phyloP scores from a whole-genome alignment of 2,888 invertebrate species.

The Polydrusus cervinus region DNA sequence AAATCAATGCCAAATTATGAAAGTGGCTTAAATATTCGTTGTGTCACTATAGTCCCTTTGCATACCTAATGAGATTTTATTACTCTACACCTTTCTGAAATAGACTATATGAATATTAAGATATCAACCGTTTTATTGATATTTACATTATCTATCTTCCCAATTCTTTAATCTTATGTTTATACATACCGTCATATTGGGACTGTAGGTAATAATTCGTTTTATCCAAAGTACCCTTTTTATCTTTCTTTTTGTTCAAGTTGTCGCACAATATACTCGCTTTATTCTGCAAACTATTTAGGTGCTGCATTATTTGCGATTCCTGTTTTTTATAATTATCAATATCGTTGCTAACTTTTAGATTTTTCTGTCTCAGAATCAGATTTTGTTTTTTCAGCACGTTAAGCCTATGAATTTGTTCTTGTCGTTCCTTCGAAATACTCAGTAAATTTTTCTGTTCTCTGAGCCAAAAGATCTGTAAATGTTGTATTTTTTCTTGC shows the following conservation, averaged over 20 bases:
- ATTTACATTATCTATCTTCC: too few relatives aligned
- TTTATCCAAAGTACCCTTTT: slow-evolving; percentile 74
- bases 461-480: slow-evolving; percentile 85
- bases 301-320: slow-evolving; percentile 74
- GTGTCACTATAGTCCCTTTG: too few relatives aligned
- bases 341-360: slow-evolving; percentile 80
- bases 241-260: slow-evolving; percentile 74
- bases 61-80: too few relatives aligned
- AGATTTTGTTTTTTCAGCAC: slow-evolving; percentile 80
- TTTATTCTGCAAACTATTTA: slow-evolving; percentile 77
- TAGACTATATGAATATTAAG: too few relatives aligned
- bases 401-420: slow-evolving; percentile 80
- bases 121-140: not conserved
- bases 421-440: slow-evolving; percentile 80
- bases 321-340: slow-evolving; percentile 76
- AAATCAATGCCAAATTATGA: too few relatives aligned
- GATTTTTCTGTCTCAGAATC: slow-evolving; percentile 83
- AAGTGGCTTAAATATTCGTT: too few relatives aligned
- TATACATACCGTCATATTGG: slow-evolving; percentile 50
- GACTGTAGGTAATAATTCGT: slow-evolving; percentile 72
- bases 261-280: slow-evolving; percentile 76
- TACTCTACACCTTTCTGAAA: too few relatives aligned
- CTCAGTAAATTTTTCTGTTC: slow-evolving; percentile 83
- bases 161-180: too few relatives aligned
- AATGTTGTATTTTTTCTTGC: slow-evolving; percentile 76